Evolutionary conservation across 2,113 vertebrate genomes (phyloP).

Genomic region (Halichoerus grypus): DNA sequence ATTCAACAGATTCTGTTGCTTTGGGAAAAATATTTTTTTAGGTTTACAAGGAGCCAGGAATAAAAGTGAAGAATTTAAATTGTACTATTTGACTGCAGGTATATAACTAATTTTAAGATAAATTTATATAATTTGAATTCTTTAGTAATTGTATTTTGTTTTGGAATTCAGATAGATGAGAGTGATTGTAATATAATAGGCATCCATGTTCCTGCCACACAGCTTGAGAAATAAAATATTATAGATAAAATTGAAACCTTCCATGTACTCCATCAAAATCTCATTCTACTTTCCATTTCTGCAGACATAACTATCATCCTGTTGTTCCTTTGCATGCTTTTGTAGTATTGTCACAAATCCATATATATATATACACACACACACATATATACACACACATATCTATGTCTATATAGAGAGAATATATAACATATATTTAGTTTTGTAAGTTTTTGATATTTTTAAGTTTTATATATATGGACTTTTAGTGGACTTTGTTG

Average conservation of each 20-base stretch:
- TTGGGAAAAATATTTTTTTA: constrained; percentile 22
- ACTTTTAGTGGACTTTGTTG: neutral
- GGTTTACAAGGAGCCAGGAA: neutral
- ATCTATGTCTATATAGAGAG: neutral
- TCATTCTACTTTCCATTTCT: neutral
- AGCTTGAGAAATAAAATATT: constrained; percentile 11
- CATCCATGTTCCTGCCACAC: neutral
- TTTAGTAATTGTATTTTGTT: neutral
- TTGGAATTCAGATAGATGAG: neutral
- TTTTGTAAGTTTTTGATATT: neutral
- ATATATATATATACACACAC: neutral
- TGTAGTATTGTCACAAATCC: neutral
- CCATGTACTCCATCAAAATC: neutral
- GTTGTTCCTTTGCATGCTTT: neutral
- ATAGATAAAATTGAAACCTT: neutral
- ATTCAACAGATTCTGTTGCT: neutral
- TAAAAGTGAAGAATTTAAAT: constrained; percentile 17
- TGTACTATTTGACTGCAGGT: neutral
- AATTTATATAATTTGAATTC: neutral
- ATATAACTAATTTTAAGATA: constrained; percentile 12
- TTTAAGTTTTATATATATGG: neutral
- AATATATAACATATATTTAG: neutral
- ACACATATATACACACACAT: neutral
- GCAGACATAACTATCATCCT: neutral
- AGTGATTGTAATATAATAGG: neutral